Conservation (phyloP, 2,113 vertebrate genomes). For the Pygathrix nemaeus region DNA sequence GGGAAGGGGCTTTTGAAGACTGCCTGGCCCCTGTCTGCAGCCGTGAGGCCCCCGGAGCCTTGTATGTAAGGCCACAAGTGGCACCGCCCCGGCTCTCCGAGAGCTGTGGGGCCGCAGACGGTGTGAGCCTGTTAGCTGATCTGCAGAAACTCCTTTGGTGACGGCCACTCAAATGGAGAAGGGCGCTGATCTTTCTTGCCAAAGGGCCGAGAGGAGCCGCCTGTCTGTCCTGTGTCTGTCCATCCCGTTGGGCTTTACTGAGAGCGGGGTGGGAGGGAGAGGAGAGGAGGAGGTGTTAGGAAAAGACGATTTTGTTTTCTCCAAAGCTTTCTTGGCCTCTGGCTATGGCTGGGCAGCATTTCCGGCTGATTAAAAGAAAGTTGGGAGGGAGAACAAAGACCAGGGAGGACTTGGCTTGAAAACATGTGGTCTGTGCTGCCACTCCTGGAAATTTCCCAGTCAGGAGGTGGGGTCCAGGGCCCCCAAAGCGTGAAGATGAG, state of each 20-base stretch:
- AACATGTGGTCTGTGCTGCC: neutral
- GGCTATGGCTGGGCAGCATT: neutral
- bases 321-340: slow-evolving; percentile 34
- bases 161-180: neutral
- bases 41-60: neutral
- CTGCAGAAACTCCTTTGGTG: neutral
- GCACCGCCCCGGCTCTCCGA: rapidly evolving
- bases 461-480: neutral
- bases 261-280: neutral
- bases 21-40: neutral
- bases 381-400: slow-evolving; percentile 73
- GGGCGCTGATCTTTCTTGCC: neutral
- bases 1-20: neutral
- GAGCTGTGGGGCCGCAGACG: neutral
- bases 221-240: neutral
- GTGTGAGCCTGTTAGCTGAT: neutral
- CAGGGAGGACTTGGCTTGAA: slow-evolving; percentile 20
- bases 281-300: neutral
- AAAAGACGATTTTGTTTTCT: slow-evolving; percentile 12
- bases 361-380: slow-evolving; percentile 58
- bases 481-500: neutral
- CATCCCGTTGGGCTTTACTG: neutral
- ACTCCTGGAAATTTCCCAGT: slow-evolving; percentile 36
- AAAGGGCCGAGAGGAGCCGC: neutral
- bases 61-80: neutral